Conservation (phyloP, 2,797 vertebrate species). For the Natrix natrix region DNA sequence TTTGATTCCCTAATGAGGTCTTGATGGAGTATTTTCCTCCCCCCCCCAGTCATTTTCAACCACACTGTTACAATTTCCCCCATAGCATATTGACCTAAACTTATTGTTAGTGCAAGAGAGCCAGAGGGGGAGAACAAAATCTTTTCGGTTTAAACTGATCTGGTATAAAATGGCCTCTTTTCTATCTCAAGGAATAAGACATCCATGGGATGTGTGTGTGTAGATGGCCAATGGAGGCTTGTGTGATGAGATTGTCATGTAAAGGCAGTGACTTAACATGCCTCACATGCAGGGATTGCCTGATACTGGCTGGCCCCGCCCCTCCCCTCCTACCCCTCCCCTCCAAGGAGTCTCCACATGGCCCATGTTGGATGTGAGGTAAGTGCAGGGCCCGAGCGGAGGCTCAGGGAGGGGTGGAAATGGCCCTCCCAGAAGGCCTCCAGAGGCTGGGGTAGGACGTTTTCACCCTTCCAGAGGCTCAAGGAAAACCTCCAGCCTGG, state of each 20-base stretch:
- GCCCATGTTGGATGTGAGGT: too few relatives aligned
- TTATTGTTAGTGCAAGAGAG: conserved; percentile 42
- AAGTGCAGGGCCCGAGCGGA: too few relatives aligned
- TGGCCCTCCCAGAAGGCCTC: too few relatives aligned
- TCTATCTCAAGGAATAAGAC: not conserved
- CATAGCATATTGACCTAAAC: conserved; percentile 31
- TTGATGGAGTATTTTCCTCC: conserved; percentile 24
- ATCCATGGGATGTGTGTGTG: not conserved
- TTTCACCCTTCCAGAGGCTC: too few relatives aligned
- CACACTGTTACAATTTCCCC: conserved; percentile 3
- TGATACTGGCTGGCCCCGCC: too few relatives aligned
- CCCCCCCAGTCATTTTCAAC: not conserved
- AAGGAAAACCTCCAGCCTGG: too few relatives aligned
- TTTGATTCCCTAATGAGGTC: conserved; percentile 35
- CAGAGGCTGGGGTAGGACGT: too few relatives aligned
- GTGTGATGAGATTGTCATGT: not conserved
- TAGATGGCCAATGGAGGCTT: not conserved
- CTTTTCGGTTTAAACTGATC: conserved; percentile 23
- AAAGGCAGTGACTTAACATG: not conserved
- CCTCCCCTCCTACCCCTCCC: too few relatives aligned
- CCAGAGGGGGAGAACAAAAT: conserved; percentile 18
- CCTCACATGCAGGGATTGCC: too few relatives aligned
- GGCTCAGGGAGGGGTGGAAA: too few relatives aligned
- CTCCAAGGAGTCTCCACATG: too few relatives aligned
- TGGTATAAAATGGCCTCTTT: conserved; percentile 31